Evolutionary conservation across 2,888 invertebrate genomes (phyloP).

Genomic region (Iphiclides podalirius): DNA sequence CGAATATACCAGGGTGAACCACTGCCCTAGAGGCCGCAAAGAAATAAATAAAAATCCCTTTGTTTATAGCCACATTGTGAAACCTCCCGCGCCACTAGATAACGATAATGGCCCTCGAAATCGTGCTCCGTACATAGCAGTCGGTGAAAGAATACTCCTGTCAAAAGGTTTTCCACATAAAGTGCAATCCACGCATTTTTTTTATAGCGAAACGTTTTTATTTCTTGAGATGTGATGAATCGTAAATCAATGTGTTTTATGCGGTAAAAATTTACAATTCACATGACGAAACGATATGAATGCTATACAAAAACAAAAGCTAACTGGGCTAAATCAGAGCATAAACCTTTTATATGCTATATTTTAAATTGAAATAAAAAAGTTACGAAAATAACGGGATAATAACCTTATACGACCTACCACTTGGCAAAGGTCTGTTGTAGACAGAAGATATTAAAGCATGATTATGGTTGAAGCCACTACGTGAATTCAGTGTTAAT

Average conservation of each 20-base stretch:
- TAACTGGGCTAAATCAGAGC: too few relatives aligned
- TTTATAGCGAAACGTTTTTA: conserved; percentile 7
- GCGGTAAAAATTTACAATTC: background rate
- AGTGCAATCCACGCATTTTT: conserved; percentile 3
- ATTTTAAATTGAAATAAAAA: too few relatives aligned
- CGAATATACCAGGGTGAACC: conserved; percentile 40
- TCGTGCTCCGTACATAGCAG: conserved; percentile 3
- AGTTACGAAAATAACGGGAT: too few relatives aligned
- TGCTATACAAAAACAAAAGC: too few relatives aligned
- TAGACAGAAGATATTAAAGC: too few relatives aligned
- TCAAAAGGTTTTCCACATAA: background rate
- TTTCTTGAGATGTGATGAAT: background rate
- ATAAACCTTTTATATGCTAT: too few relatives aligned
- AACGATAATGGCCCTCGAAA: conserved; percentile 26
- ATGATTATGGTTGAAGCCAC: too few relatives aligned
- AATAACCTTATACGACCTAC: too few relatives aligned
- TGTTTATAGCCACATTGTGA: conserved; percentile 35
- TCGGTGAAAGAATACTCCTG: background rate
- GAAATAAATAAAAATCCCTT: conserved; percentile 37
- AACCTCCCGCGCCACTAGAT: conserved; percentile 27
- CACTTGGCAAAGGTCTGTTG: too few relatives aligned
- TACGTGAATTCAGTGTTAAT: too few relatives aligned
- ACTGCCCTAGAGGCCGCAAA: conserved; percentile 26
- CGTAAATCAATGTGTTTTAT: background rate
- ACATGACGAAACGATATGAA: background rate